Percentiles rank a stretch among this genome's conserved stretches.
Evolutionary conservation across 2,888 invertebrate species (phyloP).

Genomic region (Perizoma flavofasciatum): DNA sequence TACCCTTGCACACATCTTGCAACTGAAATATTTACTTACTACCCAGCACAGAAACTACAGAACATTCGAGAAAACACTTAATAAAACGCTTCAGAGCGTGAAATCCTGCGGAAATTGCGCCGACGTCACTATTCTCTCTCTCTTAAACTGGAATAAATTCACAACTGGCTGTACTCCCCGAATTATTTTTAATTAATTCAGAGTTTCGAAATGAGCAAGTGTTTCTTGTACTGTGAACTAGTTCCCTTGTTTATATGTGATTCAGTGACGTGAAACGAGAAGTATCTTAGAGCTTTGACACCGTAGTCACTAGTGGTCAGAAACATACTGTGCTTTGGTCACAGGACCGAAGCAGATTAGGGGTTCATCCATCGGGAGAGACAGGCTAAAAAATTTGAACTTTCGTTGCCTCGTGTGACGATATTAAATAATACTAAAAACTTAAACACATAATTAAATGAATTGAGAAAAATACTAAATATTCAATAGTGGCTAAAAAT

Average conservation of each 20-base stretch:
- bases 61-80: conserved; percentile 30
- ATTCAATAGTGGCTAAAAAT: no score
- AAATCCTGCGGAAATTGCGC: conserved; percentile 31
- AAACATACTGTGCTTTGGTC: no score
- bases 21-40: no score
- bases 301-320: no score
- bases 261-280: not conserved
- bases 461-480: no score
- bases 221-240: conserved; percentile 20
- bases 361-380: no score
- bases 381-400: no score
- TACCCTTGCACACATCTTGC: not conserved
- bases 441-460: no score
- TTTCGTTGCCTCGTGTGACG: no score
- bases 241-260: not conserved
- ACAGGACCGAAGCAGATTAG: no score
- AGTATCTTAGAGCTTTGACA: not conserved
- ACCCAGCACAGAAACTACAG: conserved; percentile 23
- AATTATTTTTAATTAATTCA: conserved; percentile 30
- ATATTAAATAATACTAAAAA: no score
- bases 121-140: conserved; percentile 21
- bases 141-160: conserved; percentile 30
- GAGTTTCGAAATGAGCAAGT: conserved; percentile 15
- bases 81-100: conserved; percentile 28
- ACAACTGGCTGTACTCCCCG: conserved; percentile 20